Evolutionary conservation across 2,797 vertebrate genomes (phyloP), one percentile per base, ranked within the genome.

Genomic region (Artibeus jamaicensis): DNA sequence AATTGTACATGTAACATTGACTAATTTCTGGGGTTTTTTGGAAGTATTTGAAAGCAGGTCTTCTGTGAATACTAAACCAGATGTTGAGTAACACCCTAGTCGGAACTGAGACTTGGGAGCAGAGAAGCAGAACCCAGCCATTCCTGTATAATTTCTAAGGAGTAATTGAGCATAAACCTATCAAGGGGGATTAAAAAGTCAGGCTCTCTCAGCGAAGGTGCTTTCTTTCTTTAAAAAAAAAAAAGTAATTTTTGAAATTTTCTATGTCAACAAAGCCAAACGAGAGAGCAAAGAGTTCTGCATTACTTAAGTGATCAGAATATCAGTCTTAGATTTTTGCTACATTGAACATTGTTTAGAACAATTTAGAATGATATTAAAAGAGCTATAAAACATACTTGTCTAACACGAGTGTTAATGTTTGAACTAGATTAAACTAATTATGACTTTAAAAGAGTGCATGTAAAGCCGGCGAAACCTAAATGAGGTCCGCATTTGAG

Each of bases 61-160:
- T n/a, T 26, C 78, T 92, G 65, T 90, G 50, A 97, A 91, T 93
- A 79, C 94, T 89, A 85, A 97, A 93, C 46, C 94, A 96, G 89
- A 96, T 95, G 44, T 94, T 97, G 95, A 89, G 85, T 70, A 95
- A 59, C 22, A 85, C 44, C 22, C 76, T 87, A 91, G 50, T 95
- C 55, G 96, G 55, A 96, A 93, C 29, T 93, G 86, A 90, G 50
- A 34, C 67, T 96, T 62, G 62, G 92, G 94, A 84, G 82, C 79
- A 95, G 0, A 89, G 95, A 96, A 96, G 74, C 88, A 97, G 91
- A 97, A 89, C 74, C 95, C 91, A 98, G 92, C 18, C 32, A 48
- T 98, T 97, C 83, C 94, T 83, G 86, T n/a, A 87, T n/a, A 85
- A 32, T 97, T 98, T 97, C 86, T 93, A 81, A 97, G 95, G 84